Base-by-base conservation (phyloP, 2,113 vertebrate genomes). In the Danionella cerebrum region DNA sequence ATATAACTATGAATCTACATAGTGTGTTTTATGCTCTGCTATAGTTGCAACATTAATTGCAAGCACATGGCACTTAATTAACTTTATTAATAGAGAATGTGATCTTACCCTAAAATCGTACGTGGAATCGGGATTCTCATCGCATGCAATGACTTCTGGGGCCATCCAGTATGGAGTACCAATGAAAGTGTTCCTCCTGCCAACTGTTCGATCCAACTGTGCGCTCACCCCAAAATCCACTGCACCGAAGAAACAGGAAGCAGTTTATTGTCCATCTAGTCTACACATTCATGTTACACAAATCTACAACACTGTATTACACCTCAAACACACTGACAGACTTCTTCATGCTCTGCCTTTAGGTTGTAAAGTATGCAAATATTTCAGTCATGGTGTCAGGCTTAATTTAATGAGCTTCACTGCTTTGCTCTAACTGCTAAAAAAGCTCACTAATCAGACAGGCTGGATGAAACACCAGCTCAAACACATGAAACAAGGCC, bases 101-200 rank as follows among this genome's bases (percentile, higher is more conserved):
- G 18, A 21, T 24, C 70, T 16, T 88, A 96, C 94, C 88, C 94
- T 87, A 83, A 91, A 96, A 76, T 96, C 94, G 0, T 96, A 96
- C 25, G 94, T 96, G 71, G 94, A 94, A 25, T 96, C 93, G 0
- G 94, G 94, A 77, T 96, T 95, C 79, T 96, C 94, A 2, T 96
- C 94, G 51, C 94, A 96, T 74, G 94, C 93, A 1, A 96, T 96
- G 71, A 96, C 94, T 67, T 96, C 93, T 0, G 94, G 93, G 1
- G 94, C 94, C 94, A 96, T 96, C 94, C 94, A 96, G 76, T 95
- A 96, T 0, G 94, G 93, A 2, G 94, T 96, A 8, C 94, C 94
- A 1, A 96, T 96, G 78, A 96, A 96, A 2, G 94, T 96, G 84
- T 96, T 96, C 63, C 94, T 85, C 13, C 94, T 90, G 1, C 93